Evolutionary conservation across 1,140 invertebrate species (phyloP), one percentile per base, ranked within the genome.

Genomic region (Potamilus streckersoni): DNA sequence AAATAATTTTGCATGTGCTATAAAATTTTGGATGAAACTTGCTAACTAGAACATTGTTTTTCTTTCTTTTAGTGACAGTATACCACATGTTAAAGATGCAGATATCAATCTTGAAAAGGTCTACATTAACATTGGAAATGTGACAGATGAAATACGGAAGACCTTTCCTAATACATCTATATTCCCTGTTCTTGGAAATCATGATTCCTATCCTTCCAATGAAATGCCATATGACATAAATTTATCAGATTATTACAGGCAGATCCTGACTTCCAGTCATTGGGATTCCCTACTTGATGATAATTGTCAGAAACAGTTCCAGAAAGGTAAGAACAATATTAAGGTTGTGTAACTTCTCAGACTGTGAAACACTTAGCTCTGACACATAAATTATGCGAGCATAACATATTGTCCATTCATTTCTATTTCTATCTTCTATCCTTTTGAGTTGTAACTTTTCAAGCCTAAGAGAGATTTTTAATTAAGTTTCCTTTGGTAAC

Each of bases 131-230:
- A 85, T 87, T 56, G 77, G 75, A 3, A 90, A 90, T 71, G 81
- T 90, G 49, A 88, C 89, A n/a, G 58, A 74, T 0, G 76, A 86
- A 55, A 61, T 91, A 0, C 59, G 68, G 16, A 49, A 78, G 14
- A 70, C 76, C 19, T 91, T 91, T 74, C 85, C 84, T 14, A 84
- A 87, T 57, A 83, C 80, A 6, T 69, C 85, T 1, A 80, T 91
- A 12, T 85, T 87, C 67, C 90, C 90, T 23, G 88, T 87, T 4
- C 82, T 91, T 27, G 90, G 90, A 27, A 91, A 91, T 74, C 90
- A 91, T 84, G 90, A 91, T 72, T 83, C 80, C 65, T 74, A 87
- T 78, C 79, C 90, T 80, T 73, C 84, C 57, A 80, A 80, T 73
- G 76, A 79, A 77, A 83, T 83, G 78, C 81, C 70, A 66, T 74